Base-by-base conservation (phyloP, 2,888 invertebrate species). In the Drosophila neoperkinsi region DNA sequence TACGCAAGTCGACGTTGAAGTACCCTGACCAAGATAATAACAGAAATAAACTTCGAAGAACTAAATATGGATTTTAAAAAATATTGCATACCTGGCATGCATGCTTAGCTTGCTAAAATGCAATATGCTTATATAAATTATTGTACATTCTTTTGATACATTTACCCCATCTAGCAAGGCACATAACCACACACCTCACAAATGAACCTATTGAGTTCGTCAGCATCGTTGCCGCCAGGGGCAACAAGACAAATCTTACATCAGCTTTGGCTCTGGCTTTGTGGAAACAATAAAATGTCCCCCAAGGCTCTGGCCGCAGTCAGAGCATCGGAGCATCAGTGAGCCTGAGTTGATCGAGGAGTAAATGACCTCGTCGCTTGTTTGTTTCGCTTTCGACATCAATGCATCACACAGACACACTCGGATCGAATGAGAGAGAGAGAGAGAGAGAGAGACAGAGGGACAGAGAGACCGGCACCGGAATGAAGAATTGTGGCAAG, bases 271-370 rank as follows among this genome's bases (percentile, higher is more conserved):
- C 73, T 59, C 34, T 61, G 68, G 61, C 72, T 68, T 73, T 79
- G 81, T 91, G 89, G 85, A 91, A 92, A 92, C 91, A 92, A 92
- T 92, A 92, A 91, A 92, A 91, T 92, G 92, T 91, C 92, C 91
- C 92, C 88, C 86, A 84, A 84, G 85, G 91, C 82, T 76, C 75
- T 73, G 75, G 90, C 66, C 63, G 18, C 41, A 55, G 61, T 57
- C 75, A 66, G 65, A 64, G 61, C 53, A 73, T 60, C 61, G 28
- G 36, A 41, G 53, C 59, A 28, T 36, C 60, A 21, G 49, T 33
- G 67, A 72, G 68, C 53, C 67, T 65, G 34, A 77, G 73, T 59
- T 61, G 67, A 72, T 75, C 70, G 81, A 75, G 86, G 85, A 85
- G 91, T 87, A 87, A 87, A 91, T 91, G 87, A 90, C 87, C 87